Base-by-base conservation (phyloP, 2,113 vertebrate genomes). In the Zosterops pallidus region DNA sequence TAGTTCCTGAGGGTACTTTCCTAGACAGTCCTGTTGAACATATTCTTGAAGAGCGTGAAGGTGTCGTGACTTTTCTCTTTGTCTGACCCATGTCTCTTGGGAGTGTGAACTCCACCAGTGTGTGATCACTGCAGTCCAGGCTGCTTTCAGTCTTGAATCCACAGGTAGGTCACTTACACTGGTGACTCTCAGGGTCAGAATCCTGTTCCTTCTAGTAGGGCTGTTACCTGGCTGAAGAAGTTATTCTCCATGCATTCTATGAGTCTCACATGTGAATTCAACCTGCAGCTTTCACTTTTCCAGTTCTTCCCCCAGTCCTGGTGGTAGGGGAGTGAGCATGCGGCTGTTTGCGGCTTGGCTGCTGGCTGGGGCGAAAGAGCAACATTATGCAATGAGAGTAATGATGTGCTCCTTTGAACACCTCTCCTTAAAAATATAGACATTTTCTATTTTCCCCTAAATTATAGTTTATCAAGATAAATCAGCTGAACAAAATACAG, bases 311-410 rank as follows among this genome's bases (percentile, higher is more conserved):
- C 19, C 16, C 0, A 0, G 6, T 29, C 15, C 19, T 35, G 15
- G 6, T 47, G 29, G 12, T 21, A 23, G 16, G 23, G 41, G 20
- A 47, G 8, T 25, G 49, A 62, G 12, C n/a, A 53, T 39, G 39
- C 0, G 0, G 11, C 33, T 46, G 26, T 0, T 1, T 67, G 35
- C 0, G 3, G 12, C 19, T 53, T 47, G 55, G n/a, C 49, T 70
- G n/a, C 15, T 1, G 2, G 5, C 41, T 53, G 15, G 9, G 12
- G 5, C 46, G 19, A 53, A 78, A 23, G 8, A 10, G 28, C 28
- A 39, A n/a, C 19, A 16, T 11, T 33, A 63, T 41, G 2, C 12
- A 42, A 23, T 2, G 1, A 53, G 16, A 83, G 6, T 29, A 5
- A 50, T 14, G 49, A 15, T 50, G 49, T 74, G 9, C 53, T 57